phyloP scores from a whole-genome alignment of 92 coral and sea anemone genomes.

The Umimayanthus kanabou region DNA sequence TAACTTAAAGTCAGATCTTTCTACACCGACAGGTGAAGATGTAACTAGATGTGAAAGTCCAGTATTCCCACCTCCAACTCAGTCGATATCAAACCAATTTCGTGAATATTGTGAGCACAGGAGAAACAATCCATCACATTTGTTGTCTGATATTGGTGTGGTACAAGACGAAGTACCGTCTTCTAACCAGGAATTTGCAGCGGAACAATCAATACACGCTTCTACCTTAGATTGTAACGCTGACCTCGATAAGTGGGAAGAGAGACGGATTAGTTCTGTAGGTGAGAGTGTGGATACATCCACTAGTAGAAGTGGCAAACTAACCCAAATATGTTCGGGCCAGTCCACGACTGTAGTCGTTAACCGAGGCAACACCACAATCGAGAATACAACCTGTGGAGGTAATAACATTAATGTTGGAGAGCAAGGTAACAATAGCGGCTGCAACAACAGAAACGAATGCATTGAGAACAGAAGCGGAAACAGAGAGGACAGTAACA shows the following conservation, averaged over 20 bases:
- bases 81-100: not conserved
- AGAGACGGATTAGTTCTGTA: not conserved
- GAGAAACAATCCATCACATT: not conserved
- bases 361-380: not conserved
- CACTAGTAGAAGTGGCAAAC: not conserved
- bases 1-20: not conserved
- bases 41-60: not conserved
- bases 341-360: not conserved
- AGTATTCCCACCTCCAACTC: conserved; percentile 12
- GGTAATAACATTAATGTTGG: not conserved
- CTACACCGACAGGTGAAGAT: not conserved
- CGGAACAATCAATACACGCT: not conserved
- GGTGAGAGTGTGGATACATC: not conserved
- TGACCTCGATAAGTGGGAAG: not conserved
- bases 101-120: not conserved
- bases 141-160: not conserved
- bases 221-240: not conserved
- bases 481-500: not conserved
- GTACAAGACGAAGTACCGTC: not conserved
- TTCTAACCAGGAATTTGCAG: not conserved
- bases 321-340: not conserved
- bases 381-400: not conserved
- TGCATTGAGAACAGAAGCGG: not conserved
- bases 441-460: not conserved
- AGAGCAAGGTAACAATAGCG: not conserved